Evolutionary conservation across 2,113 vertebrate species (phyloP).

Genomic region (Taxidea taxus): DNA sequence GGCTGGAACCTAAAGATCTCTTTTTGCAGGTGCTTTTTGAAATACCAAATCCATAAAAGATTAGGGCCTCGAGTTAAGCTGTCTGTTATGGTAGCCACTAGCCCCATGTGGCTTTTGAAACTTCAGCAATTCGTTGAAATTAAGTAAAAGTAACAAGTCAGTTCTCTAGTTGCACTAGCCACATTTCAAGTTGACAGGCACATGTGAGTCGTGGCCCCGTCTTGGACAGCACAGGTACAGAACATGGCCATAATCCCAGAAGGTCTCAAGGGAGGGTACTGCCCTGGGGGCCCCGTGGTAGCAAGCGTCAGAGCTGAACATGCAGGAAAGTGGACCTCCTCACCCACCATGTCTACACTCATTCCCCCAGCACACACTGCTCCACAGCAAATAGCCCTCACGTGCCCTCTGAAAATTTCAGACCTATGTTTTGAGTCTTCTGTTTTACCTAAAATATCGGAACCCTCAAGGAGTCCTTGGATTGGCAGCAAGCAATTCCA

Average conservation of each 20-base stretch:
- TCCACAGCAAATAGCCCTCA: accelerated
- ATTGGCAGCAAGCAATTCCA: background rate
- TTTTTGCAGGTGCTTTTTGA: background rate
- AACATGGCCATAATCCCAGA: background rate
- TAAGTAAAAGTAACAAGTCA: background rate
- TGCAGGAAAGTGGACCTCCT: accelerated
- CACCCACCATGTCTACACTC: accelerated
- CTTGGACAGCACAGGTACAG: background rate
- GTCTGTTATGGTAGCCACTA: background rate
- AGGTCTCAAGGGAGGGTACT: accelerated
- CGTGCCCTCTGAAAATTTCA: background rate
- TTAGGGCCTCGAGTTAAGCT: background rate
- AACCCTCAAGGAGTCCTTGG: background rate
- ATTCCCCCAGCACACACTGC: too few species aligned
- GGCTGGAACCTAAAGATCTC: background rate
- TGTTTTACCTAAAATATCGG: slow-evolving; percentile 35
- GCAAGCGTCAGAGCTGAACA: accelerated
- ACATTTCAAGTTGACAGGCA: background rate
- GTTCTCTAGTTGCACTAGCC: background rate
- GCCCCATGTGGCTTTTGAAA: background rate
- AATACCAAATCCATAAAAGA: background rate
- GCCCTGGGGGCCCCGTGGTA: too few species aligned
- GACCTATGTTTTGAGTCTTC: background rate
- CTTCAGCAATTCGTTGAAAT: background rate
- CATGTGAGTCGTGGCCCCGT: background rate